Base-by-base conservation (phyloP, 2,113 vertebrate genomes). In the Callospermophilus lateralis region DNA sequence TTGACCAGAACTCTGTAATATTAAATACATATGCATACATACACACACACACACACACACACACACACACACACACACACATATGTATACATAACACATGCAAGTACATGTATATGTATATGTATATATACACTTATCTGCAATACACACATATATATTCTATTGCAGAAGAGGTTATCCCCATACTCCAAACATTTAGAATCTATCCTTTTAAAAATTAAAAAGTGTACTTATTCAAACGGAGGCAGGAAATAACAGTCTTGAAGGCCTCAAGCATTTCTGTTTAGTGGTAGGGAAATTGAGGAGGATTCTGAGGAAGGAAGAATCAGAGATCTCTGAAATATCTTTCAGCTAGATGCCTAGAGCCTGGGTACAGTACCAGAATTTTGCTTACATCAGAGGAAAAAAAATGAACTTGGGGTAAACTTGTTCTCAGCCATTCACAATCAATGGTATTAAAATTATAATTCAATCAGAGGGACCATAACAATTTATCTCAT, bases 401-500 rank as follows among this genome's bases (percentile, higher is more conserved):
- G 53, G 34, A 39, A 87, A 95, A 8, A 61, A 70, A 70, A n/a
- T 92, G n/a, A 96, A 96, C 65, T 92, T 92, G 28, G 11, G 70
- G 83, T 83, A 51, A 97, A 97, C 68, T 86, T 95, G 89, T 61
- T 93, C 65, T 51, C 45, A 92, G 68, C 26, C 51, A 73, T 3
- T 68, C 13, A 84, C 55, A 95, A 77, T 42, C 45, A 90, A 96
- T 24, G 8, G 11, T 39, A 85, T 77, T 89, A 81, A 95, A 55
- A 92, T 78, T 85, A 74, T 85, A 94, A 96, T 95, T 94, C 84
- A 90, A 96, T 72, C 63, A 88, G 20, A 85, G 51, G 78, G 42
- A 42, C 19, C 34, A 1, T 78, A 73, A 85, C 4, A 53, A n/a
- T 68, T 55, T 22, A 81, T 89, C 93, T 51, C 58, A 32, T 22